Evolutionary conservation across 2,797 vertebrate genomes (phyloP).

Genomic region (Trichosurus vulpecula): DNA sequence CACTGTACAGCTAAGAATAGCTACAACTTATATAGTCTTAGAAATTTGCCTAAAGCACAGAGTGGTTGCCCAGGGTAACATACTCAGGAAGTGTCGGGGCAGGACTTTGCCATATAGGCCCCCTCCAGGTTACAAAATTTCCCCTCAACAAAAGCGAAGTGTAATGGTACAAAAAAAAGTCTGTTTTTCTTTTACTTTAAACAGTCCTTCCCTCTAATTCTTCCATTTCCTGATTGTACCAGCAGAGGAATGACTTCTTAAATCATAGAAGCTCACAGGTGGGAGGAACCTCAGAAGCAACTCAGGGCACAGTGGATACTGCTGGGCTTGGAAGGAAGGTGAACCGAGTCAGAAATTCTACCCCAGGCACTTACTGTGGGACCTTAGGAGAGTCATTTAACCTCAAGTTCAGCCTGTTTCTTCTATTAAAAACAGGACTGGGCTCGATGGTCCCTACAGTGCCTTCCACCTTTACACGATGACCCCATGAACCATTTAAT

Average conservation of each 20-base stretch:
- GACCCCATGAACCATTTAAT: neutral
- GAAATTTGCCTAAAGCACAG: neutral
- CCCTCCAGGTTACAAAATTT: neutral
- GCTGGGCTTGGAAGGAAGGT: neutral
- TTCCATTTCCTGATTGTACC: neutral
- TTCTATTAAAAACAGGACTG: neutral
- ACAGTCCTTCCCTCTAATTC: neutral
- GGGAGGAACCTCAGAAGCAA: neutral
- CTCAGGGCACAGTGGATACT: neutral
- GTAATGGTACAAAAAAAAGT: neutral
- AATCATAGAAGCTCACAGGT: neutral
- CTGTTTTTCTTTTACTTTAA: neutral
- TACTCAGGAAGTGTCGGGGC: neutral
- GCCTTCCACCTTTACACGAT: neutral
- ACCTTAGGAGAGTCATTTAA: neutral
- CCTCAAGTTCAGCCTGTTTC: neutral
- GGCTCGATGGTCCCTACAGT: neutral
- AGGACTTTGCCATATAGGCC: neutral
- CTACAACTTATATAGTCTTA: neutral
- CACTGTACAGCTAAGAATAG: neutral
- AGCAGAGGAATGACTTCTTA: neutral
- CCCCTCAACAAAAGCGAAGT: neutral
- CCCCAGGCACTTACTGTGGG: neutral
- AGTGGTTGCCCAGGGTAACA: neutral
- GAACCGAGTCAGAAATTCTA: neutral